phyloP scores from a whole-genome alignment of 2,797 vertebrate genomes.

The Cynopterus sphinx region DNA sequence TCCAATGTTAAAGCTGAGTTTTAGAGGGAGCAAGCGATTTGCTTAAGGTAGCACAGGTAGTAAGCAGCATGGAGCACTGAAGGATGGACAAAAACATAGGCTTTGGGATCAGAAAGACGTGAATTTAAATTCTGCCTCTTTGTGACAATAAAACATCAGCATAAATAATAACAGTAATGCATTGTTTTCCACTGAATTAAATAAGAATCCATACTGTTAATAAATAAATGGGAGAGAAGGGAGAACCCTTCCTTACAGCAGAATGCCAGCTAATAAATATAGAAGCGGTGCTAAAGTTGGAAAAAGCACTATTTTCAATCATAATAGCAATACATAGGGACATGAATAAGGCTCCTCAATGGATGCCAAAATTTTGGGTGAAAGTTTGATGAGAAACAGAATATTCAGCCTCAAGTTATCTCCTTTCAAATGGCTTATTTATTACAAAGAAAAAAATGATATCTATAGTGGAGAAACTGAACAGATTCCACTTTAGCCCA shows the following conservation, averaged over 20 bases:
- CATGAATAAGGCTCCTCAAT: neutral
- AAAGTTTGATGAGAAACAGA: neutral
- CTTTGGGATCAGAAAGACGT: neutral
- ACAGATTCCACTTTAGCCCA: neutral
- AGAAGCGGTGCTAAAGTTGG: neutral
- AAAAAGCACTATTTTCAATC: neutral
- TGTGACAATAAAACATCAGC: neutral
- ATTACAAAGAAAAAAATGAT: neutral
- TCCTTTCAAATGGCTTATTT: neutral
- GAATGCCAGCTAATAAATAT: neutral
- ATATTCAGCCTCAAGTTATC: neutral
- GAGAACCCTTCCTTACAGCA: neutral
- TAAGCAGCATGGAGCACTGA: neutral
- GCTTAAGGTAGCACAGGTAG: neutral
- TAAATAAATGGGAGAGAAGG: neutral
- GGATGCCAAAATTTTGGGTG: neutral
- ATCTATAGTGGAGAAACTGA: neutral
- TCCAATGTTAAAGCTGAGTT: neutral
- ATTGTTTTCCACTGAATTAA: neutral
- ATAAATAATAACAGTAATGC: neutral
- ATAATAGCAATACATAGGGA: neutral
- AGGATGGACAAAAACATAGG: neutral
- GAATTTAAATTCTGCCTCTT: neutral
- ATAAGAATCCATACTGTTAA: neutral
- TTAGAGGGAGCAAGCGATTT: neutral